Base-by-base conservation (phyloP, 2,113 vertebrate genomes). In the Cercocebus atys region DNA sequence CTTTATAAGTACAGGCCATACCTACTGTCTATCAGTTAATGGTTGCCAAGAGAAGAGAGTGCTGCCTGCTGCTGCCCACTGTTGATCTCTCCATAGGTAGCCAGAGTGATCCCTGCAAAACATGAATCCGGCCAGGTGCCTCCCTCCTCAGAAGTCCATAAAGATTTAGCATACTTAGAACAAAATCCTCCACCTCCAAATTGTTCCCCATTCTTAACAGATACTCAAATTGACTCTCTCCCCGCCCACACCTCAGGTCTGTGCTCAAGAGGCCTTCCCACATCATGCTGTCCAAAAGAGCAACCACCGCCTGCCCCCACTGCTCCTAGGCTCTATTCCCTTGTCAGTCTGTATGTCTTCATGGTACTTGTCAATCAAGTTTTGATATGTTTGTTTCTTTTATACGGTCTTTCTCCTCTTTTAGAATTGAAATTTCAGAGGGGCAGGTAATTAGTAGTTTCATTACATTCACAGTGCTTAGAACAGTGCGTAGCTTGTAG, bases 161-260 rank as follows among this genome's bases (percentile, higher is more conserved):
- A 59, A 68, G 78, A 72, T n/a, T 89, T 40, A 6, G 3, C 35
- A 6, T 9, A 0, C 20, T 73, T 59, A 22, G 17, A 79, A n/a
- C 7, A 22, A 76, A 76, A 50, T 66, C 16, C 5, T 27, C 40
- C 70, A 50, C 43, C 32, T 27, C 57, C 2, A 3, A 9, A 8
- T 12, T 5, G 0, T 7, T 17, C 17, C 23, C 55, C 47, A 0
- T 38, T 55, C 45, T 30, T 70, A 61, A 20, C 73, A 6, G n/a
- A 17, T 13, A 30, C 1, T 25, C 5, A 1, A 30, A n/a, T 76
- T 1, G 12, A n/a, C n/a, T 47, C 17, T 12, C 4, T 11, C 23
- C 38, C 16, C 12, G 0, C 38, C 38, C 6, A 9, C 45, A 8
- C 55, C 30, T 38, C 32, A 4, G 23, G 20, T 4, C 52, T 52